Evolutionary conservation across 1,140 invertebrate genomes (phyloP).

Genomic region (Eupeodes corollae): DNA sequence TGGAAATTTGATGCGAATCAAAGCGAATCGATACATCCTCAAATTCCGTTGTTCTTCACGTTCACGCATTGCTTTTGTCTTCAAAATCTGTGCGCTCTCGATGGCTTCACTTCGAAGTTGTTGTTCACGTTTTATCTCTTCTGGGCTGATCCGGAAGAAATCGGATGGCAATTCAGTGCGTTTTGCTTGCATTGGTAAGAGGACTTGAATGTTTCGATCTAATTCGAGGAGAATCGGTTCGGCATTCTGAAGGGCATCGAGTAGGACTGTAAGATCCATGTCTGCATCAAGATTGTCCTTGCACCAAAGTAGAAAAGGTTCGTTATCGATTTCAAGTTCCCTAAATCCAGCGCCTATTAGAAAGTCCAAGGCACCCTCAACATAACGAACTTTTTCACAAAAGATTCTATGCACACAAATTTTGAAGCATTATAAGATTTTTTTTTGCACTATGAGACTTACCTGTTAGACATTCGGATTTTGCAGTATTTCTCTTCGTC

Average conservation of each 20-base stretch:
- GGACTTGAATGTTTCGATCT: conserved; percentile 74
- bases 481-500: conserved; percentile 81
- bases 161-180: conserved; percentile 63
- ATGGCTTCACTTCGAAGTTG: conserved; percentile 61
- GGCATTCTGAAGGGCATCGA: conserved; percentile 64
- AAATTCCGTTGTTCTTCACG: conserved; percentile 67
- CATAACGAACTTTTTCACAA: conserved; percentile 61
- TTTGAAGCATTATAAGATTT: too few species aligned
- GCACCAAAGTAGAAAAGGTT: conserved; percentile 27
- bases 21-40: conserved; percentile 70
- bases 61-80: conserved; percentile 88
- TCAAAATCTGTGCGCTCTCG: conserved; percentile 67
- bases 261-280: conserved; percentile 46
- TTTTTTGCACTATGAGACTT: too few species aligned
- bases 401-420: conserved; percentile 44
- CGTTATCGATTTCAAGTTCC: conserved; percentile 41
- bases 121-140: conserved; percentile 78
- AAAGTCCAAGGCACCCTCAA: conserved; percentile 74
- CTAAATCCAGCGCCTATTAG: conserved; percentile 73
- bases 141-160: conserved; percentile 66
- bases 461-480: conserved; percentile 73
- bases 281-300: conserved; percentile 19
- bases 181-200: conserved; percentile 60
- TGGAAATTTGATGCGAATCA: conserved; percentile 77
- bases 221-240: conserved; percentile 73